Conservation (phyloP, 2,797 vertebrate genomes). For the Agapornis canus region DNA sequence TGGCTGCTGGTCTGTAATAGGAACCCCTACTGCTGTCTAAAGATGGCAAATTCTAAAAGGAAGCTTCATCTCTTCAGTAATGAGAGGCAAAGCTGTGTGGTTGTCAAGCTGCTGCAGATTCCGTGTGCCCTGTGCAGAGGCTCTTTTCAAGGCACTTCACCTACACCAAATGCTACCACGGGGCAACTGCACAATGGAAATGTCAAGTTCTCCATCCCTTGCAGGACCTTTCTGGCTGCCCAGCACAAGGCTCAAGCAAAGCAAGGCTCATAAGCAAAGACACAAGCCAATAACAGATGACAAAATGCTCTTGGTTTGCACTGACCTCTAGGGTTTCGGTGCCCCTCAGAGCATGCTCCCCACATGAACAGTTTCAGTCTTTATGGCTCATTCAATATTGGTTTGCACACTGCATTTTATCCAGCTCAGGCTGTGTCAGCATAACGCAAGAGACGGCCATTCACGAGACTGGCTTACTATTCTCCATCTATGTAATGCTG, state of each 20-base stretch:
- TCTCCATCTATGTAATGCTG: slow-evolving; percentile 23
- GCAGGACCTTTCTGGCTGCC: background rate
- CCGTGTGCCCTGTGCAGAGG: background rate
- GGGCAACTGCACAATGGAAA: slow-evolving; percentile 39
- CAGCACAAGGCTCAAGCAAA: slow-evolving; percentile 3
- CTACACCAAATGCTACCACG: slow-evolving; percentile 18
- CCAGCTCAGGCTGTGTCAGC: background rate
- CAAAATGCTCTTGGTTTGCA: slow-evolving; percentile 48
- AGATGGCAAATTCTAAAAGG: slow-evolving; percentile 25
- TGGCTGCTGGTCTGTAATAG: slow-evolving; percentile 37
- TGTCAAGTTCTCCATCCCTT: slow-evolving; percentile 19
- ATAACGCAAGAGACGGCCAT: background rate
- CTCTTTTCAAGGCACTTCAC: slow-evolving; percentile 59
- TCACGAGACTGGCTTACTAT: slow-evolving; percentile 9
- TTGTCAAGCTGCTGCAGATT: slow-evolving; percentile 52
- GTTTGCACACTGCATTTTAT: slow-evolving; percentile 21
- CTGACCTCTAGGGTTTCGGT: background rate
- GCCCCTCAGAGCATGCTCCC: slow-evolving; percentile 31
- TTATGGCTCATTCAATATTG: slow-evolving; percentile 33
- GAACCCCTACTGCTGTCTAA: slow-evolving; percentile 9
- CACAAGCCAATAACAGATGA: slow-evolving; percentile 32
- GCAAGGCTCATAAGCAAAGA: slow-evolving; percentile 32
- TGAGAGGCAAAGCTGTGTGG: slow-evolving; percentile 17
- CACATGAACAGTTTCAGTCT: slow-evolving; percentile 45
- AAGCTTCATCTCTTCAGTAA: slow-evolving; percentile 63